phyloP scores from a whole-genome alignment of 2,888 invertebrate species.

The Tribolium freemani region DNA sequence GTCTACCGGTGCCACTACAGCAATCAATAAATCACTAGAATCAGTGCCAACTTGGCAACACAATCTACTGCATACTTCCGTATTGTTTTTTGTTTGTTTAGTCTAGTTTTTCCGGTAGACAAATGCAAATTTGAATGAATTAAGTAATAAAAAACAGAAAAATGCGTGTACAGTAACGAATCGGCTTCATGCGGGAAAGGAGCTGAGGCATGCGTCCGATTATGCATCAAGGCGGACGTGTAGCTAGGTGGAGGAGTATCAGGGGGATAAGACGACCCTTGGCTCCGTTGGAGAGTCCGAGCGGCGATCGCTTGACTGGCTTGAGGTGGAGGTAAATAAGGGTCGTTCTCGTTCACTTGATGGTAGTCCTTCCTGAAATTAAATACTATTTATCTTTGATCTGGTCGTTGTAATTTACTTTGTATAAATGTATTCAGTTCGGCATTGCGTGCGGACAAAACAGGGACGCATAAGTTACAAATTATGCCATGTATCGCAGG shows the following conservation, averaged over 20 bases:
- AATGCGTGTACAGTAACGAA: conserved; percentile 62
- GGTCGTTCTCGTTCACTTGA: conserved; percentile 88
- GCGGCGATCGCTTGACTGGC: conserved; percentile 75
- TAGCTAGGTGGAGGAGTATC: conserved; percentile 74
- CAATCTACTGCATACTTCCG: too few relatives aligned
- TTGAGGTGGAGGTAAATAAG: conserved; percentile 78
- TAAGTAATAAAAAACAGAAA: conserved; percentile 59
- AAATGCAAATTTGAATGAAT: not conserved
- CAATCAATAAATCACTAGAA: too few relatives aligned
- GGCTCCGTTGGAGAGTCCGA: conserved; percentile 76
- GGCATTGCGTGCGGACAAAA: not conserved
- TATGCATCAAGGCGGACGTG: conserved; percentile 73
- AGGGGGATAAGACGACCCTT: conserved; percentile 78
- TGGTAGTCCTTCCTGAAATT: conserved; percentile 80
- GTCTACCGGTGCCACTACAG: not conserved
- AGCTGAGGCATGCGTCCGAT: conserved; percentile 60
- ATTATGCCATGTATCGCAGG: not conserved
- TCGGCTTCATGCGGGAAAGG: conserved; percentile 69
- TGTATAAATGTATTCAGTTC: not conserved
- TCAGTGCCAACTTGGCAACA: not conserved
- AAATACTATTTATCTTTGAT: not conserved
- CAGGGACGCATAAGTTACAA: not conserved
- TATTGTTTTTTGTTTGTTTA: not conserved
- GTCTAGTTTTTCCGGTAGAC: not conserved
- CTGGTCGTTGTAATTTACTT: not conserved